A percentile compares a stretch with the other conserved stretches of the same genome.
These are phyloP conservation scores for Macaca mulatta DNA, from an alignment of 2,113 vertebrate genomes.

Conservation along the genomic window DNA sequence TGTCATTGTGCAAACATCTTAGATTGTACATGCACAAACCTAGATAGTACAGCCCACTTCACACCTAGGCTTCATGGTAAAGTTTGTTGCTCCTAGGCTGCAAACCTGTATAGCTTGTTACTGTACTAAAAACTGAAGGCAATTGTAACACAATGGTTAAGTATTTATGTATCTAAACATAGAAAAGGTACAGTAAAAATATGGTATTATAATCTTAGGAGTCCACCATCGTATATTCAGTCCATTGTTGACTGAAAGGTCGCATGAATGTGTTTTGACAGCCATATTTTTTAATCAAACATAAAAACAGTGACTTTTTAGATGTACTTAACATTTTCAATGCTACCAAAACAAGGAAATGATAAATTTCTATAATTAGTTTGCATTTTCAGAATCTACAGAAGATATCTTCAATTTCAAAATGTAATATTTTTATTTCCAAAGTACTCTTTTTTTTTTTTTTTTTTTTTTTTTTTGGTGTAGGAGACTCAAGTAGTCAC, in stretches of 20 bases:
- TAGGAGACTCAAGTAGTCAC: neutral
- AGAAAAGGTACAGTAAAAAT: neutral
- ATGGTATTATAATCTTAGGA: neutral
- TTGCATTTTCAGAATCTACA: neutral
- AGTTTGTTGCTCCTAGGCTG: neutral
- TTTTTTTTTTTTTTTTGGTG: neutral
- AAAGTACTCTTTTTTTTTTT: neutral
- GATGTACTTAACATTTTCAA: neutral
- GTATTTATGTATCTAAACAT: neutral
- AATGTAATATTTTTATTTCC: neutral
- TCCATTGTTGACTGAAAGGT: neutral
- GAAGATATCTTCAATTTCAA: neutral
- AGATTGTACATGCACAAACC: neutral
- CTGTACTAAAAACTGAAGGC: neutral
- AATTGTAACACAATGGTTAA: neutral
- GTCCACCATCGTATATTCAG: neutral
- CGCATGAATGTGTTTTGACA: neutral
- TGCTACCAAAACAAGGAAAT: neutral
- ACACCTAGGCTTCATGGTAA: neutral
- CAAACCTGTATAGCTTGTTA: neutral
- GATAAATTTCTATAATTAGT: neutral
- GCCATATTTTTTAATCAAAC: neutral
- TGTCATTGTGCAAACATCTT: neutral
- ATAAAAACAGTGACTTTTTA: neutral
- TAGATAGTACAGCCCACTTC: neutral